These are phyloP conservation scores for Benthosema pterotum DNA, from an alignment of 2,797 vertebrate species.

Conservation along the genomic window DNA sequence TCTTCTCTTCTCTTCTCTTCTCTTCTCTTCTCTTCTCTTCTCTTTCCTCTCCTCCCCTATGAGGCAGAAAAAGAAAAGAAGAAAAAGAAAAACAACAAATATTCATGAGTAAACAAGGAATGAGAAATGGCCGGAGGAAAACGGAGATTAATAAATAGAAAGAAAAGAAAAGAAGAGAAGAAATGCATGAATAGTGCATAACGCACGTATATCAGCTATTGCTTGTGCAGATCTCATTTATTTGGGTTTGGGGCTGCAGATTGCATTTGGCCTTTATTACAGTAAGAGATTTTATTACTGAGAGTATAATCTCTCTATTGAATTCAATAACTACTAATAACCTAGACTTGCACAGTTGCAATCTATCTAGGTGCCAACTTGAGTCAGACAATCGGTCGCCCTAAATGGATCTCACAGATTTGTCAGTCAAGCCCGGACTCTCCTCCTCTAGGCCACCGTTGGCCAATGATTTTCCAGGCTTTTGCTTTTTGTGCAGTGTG, in stretches of 20 bases:
- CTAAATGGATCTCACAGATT: too few species aligned
- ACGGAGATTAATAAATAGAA: constrained; percentile 72
- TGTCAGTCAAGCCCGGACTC: too few species aligned
- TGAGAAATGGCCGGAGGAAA: constrained; percentile 81
- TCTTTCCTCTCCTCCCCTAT: constrained; percentile 30
- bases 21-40: not conserved
- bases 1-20: constrained; percentile 1
- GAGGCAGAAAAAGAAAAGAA: constrained; percentile 69
- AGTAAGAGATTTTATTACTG: too few species aligned
- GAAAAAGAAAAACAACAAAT: constrained; percentile 68
- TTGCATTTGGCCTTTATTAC: constrained; percentile 68
- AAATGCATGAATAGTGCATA: constrained; percentile 79
- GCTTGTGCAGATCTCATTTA: constrained; percentile 52
- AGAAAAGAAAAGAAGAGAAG: constrained; percentile 48
- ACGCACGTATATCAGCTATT: constrained; percentile 59
- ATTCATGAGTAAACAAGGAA: constrained; percentile 84
- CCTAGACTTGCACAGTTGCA: too few species aligned
- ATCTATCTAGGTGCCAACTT: too few species aligned
- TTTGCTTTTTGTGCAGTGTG: too few species aligned
- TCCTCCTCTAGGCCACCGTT: too few species aligned
- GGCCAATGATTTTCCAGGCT: too few species aligned
- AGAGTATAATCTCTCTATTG: too few species aligned
- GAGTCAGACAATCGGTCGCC: too few species aligned
- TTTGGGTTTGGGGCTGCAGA: constrained; percentile 65
- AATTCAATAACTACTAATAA: too few species aligned